Evolutionary conservation across 2,113 vertebrate species (phyloP), one percentile per base, ranked within the genome.

Genomic region (Lethenteron reissneri): DNA sequence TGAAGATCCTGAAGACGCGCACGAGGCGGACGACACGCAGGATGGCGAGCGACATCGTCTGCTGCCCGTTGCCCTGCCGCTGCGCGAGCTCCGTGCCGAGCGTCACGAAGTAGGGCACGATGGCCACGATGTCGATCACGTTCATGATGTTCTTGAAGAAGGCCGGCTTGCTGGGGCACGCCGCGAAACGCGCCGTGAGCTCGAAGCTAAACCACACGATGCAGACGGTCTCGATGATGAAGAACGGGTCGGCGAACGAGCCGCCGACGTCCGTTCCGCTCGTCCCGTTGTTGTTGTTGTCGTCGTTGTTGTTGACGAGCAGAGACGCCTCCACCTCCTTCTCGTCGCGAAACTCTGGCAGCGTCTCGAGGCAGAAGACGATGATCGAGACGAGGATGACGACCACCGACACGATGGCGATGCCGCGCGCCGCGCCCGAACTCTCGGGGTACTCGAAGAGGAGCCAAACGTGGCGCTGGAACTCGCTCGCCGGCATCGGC

Each of bases 121-220:
- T 88, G 73, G 94, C 95, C 74, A 97, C 81, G 2, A 97, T 81
- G 77, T 97, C 94, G 0, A 97, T 97, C 17, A 92, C 83, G 76
- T 97, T 97, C 90, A 97, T 94, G 77, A 96, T 83, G 81, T 92
- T 92, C 75, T 81, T 84, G 81, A 94, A 96, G 81, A 97, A 97
- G 15, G 85, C 83, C 0, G 78, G 79, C 78, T 95, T 96, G 83
- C 91, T 96, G 57, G 94, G 94, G 73, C 92, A 95, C 11, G 86
- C 89, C 2, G 83, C 58, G 72, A 97, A 95, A 2, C 94, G 81
- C 56, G 92, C 82, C 0, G 78, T 77, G 6, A 97, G 81, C 74
- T 97, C 94, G 0, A 97, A 92, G 77, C 85, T 86, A 78, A 97
- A 97, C 94, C 94, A 97, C 59, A 83, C 62, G 10, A 97, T 90